Evolutionary conservation across 2,888 invertebrate genomes (phyloP).

Genomic region (Parapristionchus giblindavisi): DNA sequence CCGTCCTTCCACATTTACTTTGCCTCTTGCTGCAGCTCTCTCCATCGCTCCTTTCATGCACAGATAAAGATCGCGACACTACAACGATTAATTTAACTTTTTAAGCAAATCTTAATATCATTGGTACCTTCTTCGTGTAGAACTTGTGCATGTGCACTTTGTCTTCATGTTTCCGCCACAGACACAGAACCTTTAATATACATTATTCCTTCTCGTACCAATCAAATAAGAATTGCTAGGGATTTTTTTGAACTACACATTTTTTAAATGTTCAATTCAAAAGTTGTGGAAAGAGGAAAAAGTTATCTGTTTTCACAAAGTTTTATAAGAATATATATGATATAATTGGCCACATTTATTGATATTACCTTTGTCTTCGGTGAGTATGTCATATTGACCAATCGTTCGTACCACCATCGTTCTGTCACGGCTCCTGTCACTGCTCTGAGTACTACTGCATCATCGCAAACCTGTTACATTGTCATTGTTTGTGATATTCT

Average conservation of each 20-base stretch:
- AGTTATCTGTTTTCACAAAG: no score
- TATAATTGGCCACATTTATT: neutral
- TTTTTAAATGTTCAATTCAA: neutral
- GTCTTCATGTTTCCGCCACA: conserved; percentile 88
- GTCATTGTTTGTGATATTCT: no score
- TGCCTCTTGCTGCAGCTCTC: conserved; percentile 79
- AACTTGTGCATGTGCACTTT: conserved; percentile 95
- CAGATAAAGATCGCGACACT: conserved; percentile 98
- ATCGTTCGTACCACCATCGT: conserved; percentile 98
- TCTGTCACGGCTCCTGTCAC: conserved; percentile 74
- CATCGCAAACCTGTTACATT: conserved; percentile 83
- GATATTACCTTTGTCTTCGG: conserved; percentile 81
- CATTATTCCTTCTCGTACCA: neutral
- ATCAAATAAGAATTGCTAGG: neutral
- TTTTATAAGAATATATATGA: neutral
- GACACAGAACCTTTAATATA: conserved; percentile 82
- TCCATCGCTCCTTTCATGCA: conserved; percentile 99
- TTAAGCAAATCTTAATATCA: neutral
- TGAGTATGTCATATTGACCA: conserved; percentile 99
- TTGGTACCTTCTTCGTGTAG: conserved; percentile 91
- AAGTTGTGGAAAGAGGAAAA: neutral
- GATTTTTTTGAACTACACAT: neutral
- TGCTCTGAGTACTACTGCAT: conserved; percentile 79
- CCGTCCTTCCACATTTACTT: conserved; percentile 72
- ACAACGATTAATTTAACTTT: conserved; percentile 64